Conservation (phyloP, 2,888 invertebrate genomes). For the Drosophila prolongata region DNA sequence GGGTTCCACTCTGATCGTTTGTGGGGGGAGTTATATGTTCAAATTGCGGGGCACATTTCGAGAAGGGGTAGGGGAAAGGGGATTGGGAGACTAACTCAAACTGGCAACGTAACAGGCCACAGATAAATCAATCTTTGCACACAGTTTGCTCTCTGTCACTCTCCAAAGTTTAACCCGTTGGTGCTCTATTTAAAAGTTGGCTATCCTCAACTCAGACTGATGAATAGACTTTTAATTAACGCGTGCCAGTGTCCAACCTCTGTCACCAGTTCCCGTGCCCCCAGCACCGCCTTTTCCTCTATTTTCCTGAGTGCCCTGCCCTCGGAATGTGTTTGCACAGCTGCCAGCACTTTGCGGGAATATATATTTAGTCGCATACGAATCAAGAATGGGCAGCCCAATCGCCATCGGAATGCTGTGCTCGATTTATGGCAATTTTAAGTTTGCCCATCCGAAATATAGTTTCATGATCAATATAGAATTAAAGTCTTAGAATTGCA, state of each 20-base stretch:
- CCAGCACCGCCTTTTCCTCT: not conserved
- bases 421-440: constrained; percentile 36
- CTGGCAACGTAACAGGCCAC: constrained; percentile 6
- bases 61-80: too few species aligned
- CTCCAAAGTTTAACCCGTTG: constrained; percentile 2
- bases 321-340: constrained; percentile 38
- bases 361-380: constrained; percentile 20
- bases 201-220: constrained; percentile 12
- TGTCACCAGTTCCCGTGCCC: constrained; percentile 14
- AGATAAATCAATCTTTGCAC: constrained; percentile 33
- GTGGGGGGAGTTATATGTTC: constrained; percentile 3
- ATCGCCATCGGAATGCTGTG: constrained; percentile 29
- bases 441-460: constrained; percentile 30
- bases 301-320: constrained; percentile 7
- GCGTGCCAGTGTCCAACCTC: constrained; percentile 29
- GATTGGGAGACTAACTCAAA: not conserved
- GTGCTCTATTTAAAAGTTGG: constrained; percentile 15
- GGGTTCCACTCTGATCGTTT: not conserved
- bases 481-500: constrained; percentile 30
- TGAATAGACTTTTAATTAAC: constrained; percentile 45
- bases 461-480: constrained; percentile 46
- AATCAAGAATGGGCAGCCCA: constrained; percentile 4
- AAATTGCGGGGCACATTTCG: constrained; percentile 13
- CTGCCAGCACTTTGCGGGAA: constrained; percentile 31
- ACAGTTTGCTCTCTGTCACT: constrained; percentile 6